Evolutionary conservation across 92 coral and sea anemone species (phyloP), one percentile per base, ranked within the genome.

Genomic region (Zoanthus sociatus): DNA sequence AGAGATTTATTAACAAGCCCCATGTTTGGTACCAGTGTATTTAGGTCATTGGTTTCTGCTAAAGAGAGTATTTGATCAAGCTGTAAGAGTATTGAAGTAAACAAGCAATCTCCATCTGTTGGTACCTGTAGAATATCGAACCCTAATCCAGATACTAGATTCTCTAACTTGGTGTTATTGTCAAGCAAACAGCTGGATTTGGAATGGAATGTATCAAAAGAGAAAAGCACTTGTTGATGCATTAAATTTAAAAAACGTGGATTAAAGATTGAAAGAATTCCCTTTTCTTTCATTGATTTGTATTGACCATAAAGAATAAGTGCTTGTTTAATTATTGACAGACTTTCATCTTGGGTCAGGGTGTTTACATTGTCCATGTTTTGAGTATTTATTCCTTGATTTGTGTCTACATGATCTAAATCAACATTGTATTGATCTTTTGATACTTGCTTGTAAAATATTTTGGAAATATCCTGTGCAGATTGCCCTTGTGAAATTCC

Each of bases 81-180:
- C 33, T 66, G 71, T 7, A 66, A 7, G 9, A 66, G 71, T n/a
- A 89, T 47, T 18, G 90, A 78, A 20, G 92, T 77, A 53, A 89
- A 89, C 72, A 85, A 78, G 55, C 92, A 89, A 37, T 84, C 92
- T 69, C 92, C 92, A 77, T 89, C 89, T 78, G 78, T 89, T 87
- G 86, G 86, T 32, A 87, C 84, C 6, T 45, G 48, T 64, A 79
- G 4, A 85, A 86, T 77, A 46, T 86, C 54, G 70, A 89, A 89
- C 33, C 89, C 89, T 46, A 86, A 54, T 10, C 78, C 78, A 13
- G 89, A 50, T 67, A 79, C 50, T 20, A 89, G 31, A 20, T 69
- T 64, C 33, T 68, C 21, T 12, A 84, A 51, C 47, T 20, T 87
- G 53, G 26, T 78, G 60, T 47, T 48, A 55, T 73, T 84, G 14